Base-by-base conservation (phyloP, 2,888 invertebrate genomes). In the Archips crataeganus region DNA sequence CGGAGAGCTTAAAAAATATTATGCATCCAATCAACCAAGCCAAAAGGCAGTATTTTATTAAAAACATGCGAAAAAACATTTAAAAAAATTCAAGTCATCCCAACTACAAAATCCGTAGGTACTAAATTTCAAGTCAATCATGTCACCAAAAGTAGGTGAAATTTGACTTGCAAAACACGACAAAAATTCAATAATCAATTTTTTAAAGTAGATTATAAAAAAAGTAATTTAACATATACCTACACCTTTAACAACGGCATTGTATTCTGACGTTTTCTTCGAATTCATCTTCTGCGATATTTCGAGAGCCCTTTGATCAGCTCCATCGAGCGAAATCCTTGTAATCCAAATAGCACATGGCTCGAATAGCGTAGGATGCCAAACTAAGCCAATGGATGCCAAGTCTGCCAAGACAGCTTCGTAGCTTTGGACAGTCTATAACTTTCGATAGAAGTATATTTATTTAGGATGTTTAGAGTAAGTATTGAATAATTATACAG, bases 391-490 rank as follows among this genome's bases (percentile, higher is more conserved):
- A 45, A 54, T 8, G 51, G 15, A 54, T 54, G 70, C 70, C 47
- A 70, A 62, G 45, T 5, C 61, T 67, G 71, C 71, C 66, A 67
- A 71, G 66, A 66, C 51, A 42, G 61, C 39, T 42, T 15, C 51
- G 51, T 54, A 42, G 71, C 45, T 66, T 61, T 61, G 67, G 23
- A 45, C 54, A 72, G 61, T 23, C 65, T 54, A 39, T 4, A 54
- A 66, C 39, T 42, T 45, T 5, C 11, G 23, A 54, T 39, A 15
- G 39, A 54, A 51, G 39, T 54, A 10, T 32, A 36, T 45, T 9
- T 9, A 9, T 45, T 45, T 10, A 45, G 9, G 9, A 3, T 10
- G 3, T 4, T 8, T 39, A 10, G 15, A 51, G 10, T 13, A 65
- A 65, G 64, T 39, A 39, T 39, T 6, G 4, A 39, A 39, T 23